Evolutionary conservation across 2,797 vertebrate genomes (phyloP), one percentile per base, ranked within the genome.

Genomic region (Sebastes itinus): DNA sequence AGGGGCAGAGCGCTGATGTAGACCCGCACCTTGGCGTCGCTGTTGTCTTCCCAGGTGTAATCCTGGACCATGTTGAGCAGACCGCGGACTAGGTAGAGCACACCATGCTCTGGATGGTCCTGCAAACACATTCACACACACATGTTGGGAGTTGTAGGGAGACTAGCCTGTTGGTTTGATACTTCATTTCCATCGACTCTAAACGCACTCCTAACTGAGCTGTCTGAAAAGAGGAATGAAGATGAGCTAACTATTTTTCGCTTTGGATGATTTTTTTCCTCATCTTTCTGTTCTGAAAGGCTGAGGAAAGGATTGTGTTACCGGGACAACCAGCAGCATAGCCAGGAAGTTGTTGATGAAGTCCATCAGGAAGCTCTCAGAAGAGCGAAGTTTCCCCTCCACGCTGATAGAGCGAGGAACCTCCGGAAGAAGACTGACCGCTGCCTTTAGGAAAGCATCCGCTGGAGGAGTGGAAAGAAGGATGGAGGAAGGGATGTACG

Each of bases 31-130:
- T 97, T 99, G 32, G 98, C 97, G 0, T 99, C 98, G 0, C 96
- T 96, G 90, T 92, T 97, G 69, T 99, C 98, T 88, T 99, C 99
- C 98, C 98, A 99, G 7, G 96, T 97, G 76, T 99, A 99, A 91
- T 99, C 97, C 95, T 99, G 98, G 80, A 99, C 97, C 93, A 99
- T 97, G 62, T 98, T 99, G 25, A 99, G 96, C 76, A 99, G 94
- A 25, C 98, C 98, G 12, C 98, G 95, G 71, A 99, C 97, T 38
- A 99, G 94, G 82, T 98, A 99, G 75, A 99, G 89, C 84, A 99
- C 98, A 1, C 97, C 98, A 1, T 98, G 98, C 69, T 99, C 99
- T 0, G 99, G 98, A 77, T 99, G 98, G 92, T 99, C 99, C 98
- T 99, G 80, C 4, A 78, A 35, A 86, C 25, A 84, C 81, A 82